Conservation (phyloP, 2,888 invertebrate species). For the Ophion obscuratus region DNA sequence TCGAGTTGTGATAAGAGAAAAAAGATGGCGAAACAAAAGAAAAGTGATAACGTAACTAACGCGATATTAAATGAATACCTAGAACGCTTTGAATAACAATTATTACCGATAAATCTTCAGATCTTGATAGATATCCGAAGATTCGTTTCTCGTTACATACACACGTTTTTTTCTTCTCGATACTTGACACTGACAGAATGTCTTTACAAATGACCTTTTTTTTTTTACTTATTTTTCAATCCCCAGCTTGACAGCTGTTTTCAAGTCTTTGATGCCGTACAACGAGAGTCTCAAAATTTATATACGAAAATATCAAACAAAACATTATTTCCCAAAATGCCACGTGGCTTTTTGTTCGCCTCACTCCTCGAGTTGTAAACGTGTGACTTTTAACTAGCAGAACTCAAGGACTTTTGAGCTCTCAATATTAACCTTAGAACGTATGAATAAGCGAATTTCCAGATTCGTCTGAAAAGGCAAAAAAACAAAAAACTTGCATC, state of each 20-base stretch:
- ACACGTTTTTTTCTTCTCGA: constrained; percentile 12
- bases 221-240: not conserved
- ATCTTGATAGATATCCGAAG: constrained; percentile 51
- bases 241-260: not conserved
- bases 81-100: constrained; percentile 52
- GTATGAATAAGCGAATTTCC: constrained; percentile 73
- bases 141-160: constrained; percentile 48
- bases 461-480: constrained; percentile 72
- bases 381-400: constrained; percentile 20
- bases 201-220: not conserved
- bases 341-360: constrained; percentile 29
- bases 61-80: constrained; percentile 43
- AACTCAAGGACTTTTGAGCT: constrained; percentile 54
- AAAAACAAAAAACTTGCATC: constrained; percentile 43
- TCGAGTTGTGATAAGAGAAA: constrained; percentile 27
- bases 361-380: constrained; percentile 16
- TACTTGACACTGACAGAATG: not conserved
- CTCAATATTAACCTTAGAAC: constrained; percentile 41
- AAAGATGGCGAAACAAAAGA: constrained; percentile 20
- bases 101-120: constrained; percentile 33
- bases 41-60: constrained; percentile 44
- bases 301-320: constrained; percentile 47
- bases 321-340: constrained; percentile 48
- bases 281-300: constrained; percentile 34
- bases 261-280: constrained; percentile 54